Percentiles rank a stretch among this genome's conserved stretches.
Evolutionary conservation across 2,888 invertebrate species (phyloP).

Genomic region (Clivina fossor): DNA sequence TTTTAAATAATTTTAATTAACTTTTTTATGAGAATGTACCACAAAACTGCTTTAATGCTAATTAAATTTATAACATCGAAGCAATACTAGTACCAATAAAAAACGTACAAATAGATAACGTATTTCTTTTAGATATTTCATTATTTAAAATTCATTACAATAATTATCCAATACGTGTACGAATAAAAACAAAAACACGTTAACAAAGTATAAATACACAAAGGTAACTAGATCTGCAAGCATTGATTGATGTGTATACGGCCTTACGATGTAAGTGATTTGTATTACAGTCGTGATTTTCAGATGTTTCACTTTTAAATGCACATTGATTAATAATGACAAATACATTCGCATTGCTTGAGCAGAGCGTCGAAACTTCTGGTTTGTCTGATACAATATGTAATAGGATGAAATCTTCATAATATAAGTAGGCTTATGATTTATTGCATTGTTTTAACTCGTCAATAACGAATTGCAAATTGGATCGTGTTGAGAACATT

Average conservation of each 20-base stretch:
- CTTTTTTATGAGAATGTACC: too few species aligned
- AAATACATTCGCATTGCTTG: slow-evolving; percentile 11
- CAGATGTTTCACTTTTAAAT: slow-evolving; percentile 23
- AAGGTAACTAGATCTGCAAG: too few species aligned
- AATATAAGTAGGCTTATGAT: slow-evolving; percentile 17
- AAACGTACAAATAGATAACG: too few species aligned
- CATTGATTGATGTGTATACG: not conserved
- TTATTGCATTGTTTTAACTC: slow-evolving; percentile 27
- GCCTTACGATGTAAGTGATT: slow-evolving; percentile 6
- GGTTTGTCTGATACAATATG: not conserved
- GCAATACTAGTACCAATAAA: too few species aligned
- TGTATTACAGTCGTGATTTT: slow-evolving; percentile 24
- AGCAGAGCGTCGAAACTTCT: not conserved
- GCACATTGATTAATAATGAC: slow-evolving; percentile 31
- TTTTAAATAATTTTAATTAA: too few species aligned
- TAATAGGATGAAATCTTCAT: slow-evolving; percentile 22
- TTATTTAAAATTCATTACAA: too few species aligned
- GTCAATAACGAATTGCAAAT: slow-evolving; percentile 15
- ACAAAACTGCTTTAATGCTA: too few species aligned
- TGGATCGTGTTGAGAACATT: slow-evolving; percentile 24
- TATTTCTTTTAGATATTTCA: too few species aligned
- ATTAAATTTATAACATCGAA: too few species aligned
- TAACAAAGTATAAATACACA: too few species aligned
- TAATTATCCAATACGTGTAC: too few species aligned
- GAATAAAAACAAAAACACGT: too few species aligned